Conservation (phyloP, 1,140 invertebrate species). For the Scylla paramamosain region DNA sequence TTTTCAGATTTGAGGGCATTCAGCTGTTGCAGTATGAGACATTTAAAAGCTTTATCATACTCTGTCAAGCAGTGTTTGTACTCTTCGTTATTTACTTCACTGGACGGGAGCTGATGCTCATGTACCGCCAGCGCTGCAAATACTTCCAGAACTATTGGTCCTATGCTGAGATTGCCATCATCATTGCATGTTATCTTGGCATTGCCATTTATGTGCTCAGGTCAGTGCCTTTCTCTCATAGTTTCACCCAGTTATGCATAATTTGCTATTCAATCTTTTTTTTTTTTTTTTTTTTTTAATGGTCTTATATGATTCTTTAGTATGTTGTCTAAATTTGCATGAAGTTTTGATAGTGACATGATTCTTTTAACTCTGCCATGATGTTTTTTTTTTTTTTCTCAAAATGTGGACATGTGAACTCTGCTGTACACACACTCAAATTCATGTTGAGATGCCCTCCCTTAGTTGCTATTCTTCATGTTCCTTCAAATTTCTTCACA, state of each 20-base stretch:
- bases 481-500: no score
- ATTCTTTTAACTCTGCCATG: no score
- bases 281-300: no score
- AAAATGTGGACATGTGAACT: no score
- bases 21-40: slow-evolving; percentile 80
- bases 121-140: slow-evolving; percentile 77
- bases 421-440: no score
- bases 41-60: slow-evolving; percentile 79
- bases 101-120: slow-evolving; percentile 79
- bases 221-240: background rate
- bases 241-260: background rate
- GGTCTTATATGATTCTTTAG: no score
- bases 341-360: no score
- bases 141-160: slow-evolving; percentile 82
- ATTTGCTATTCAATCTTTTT: background rate
- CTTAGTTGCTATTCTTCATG: no score
- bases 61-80: slow-evolving; percentile 80
- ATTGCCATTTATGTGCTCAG: slow-evolving; percentile 81
- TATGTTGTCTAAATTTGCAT: no score
- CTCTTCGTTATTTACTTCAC: slow-evolving; percentile 82
- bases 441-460: no score
- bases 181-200: slow-evolving; percentile 80
- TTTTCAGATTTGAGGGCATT: slow-evolving; percentile 75
- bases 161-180: slow-evolving; percentile 81
- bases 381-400: no score